Evolutionary conservation across 1,140 invertebrate species (phyloP).

Genomic region (Drosophila erecta): DNA sequence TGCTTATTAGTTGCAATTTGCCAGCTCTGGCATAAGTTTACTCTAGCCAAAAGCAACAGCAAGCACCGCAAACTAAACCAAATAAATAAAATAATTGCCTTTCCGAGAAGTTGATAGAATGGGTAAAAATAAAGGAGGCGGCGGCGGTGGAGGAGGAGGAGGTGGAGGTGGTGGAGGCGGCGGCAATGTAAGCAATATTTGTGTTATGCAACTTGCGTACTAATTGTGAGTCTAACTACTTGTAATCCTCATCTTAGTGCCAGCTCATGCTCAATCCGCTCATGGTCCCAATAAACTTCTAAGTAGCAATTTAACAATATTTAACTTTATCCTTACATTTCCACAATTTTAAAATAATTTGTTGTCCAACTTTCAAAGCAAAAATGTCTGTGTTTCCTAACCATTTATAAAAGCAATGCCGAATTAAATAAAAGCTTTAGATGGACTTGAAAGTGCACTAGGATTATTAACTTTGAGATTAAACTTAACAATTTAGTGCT

Average conservation of each 20-base stretch:
- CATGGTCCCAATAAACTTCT: neutral
- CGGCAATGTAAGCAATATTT: slow-evolving; percentile 84
- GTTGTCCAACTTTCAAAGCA: too few relatives aligned
- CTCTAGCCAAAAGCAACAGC: slow-evolving; percentile 32
- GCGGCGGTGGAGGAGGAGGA: slow-evolving; percentile 49
- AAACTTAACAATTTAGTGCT: neutral
- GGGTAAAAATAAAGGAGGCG: slow-evolving; percentile 80
- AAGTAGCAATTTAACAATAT: neutral
- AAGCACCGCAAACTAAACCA: slow-evolving; percentile 34
- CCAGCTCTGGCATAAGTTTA: slow-evolving; percentile 56
- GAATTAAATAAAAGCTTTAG: neutral
- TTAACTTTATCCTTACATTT: too few relatives aligned
- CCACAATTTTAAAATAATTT: too few relatives aligned
- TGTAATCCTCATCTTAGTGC: neutral
- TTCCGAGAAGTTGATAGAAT: slow-evolving; percentile 55
- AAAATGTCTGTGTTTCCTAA: too few relatives aligned
- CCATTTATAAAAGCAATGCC: neutral
- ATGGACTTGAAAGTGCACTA: neutral
- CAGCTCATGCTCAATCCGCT: neutral
- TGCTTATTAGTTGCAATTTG: slow-evolving; percentile 79
- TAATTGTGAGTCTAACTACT: slow-evolving; percentile 68
- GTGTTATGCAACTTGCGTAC: slow-evolving; percentile 76
- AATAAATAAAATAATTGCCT: slow-evolving; percentile 60
- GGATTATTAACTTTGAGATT: too few relatives aligned
- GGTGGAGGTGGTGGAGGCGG: slow-evolving; percentile 58